These are phyloP conservation scores for Dorcus parallelipipedus DNA, from an alignment of 2,888 invertebrate species.

Conservation along the genomic window DNA sequence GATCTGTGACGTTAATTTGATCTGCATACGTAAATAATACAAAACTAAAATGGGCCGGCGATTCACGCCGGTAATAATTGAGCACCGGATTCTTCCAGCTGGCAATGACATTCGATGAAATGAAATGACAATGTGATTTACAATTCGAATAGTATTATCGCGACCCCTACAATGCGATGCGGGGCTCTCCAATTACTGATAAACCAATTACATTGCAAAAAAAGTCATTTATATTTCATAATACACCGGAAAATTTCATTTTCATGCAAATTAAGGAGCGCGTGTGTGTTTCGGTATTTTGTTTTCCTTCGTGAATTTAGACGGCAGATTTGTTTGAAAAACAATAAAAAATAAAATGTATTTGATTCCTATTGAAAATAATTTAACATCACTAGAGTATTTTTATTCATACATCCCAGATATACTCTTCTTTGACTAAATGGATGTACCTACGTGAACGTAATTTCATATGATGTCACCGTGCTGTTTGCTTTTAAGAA, in stretches of 20 bases:
- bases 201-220: constrained; percentile 33
- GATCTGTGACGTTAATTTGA: no score
- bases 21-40: not conserved
- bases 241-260: constrained; percentile 30
- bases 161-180: constrained; percentile 20
- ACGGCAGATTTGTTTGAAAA: no score
- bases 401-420: no score
- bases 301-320: no score
- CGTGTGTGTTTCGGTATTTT: constrained; percentile 1
- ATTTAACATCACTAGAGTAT: no score
- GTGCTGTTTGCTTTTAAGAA: no score
- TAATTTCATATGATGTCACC: no score
- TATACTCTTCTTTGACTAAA: no score
- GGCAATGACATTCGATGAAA: constrained; percentile 35
- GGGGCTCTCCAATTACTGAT: constrained; percentile 34
- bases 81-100: constrained; percentile 30
- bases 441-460: no score
- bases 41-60: constrained; percentile 9
- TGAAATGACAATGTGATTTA: constrained; percentile 39
- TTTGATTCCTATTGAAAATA: no score
- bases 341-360: no score
- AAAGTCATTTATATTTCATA: constrained; percentile 35
- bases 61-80: constrained; percentile 28
- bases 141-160: constrained; percentile 37
- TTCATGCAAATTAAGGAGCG: constrained; percentile 34